phyloP scores from a whole-genome alignment of 2,797 vertebrate genomes.

The Iguana delicatissima region DNA sequence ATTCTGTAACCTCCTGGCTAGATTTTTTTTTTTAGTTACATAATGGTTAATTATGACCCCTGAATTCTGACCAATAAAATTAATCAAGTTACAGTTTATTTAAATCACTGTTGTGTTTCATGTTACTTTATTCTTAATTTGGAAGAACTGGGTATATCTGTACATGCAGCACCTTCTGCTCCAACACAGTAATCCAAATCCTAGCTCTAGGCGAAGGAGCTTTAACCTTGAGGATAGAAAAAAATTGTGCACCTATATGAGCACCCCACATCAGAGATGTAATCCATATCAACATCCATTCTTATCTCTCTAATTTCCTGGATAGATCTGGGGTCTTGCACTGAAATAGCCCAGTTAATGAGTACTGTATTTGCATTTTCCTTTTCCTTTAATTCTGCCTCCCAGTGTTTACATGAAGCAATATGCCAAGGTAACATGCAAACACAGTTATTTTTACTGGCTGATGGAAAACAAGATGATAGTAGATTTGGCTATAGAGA shows the following conservation, averaged over 20 bases:
- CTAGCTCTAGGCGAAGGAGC: background rate
- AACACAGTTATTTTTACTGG: background rate
- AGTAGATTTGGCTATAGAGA: background rate
- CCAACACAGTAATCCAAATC: background rate
- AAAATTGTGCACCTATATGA: no score
- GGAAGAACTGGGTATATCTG: background rate
- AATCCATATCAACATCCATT: background rate
- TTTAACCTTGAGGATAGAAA: background rate
- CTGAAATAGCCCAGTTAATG: background rate
- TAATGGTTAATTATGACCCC: background rate
- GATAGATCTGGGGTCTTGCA: background rate
- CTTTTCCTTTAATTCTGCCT: background rate
- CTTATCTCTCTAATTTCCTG: background rate
- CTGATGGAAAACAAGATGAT: background rate
- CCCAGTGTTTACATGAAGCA: background rate
- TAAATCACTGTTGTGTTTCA: background rate
- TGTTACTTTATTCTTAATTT: background rate
- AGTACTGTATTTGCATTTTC: background rate
- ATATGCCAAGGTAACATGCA: background rate
- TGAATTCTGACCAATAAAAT: background rate
- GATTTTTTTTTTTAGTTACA: background rate
- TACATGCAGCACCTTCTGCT: background rate
- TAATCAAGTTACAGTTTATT: background rate
- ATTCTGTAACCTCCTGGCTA: background rate
- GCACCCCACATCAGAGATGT: background rate